Base-by-base conservation (phyloP, 1,140 invertebrate genomes). In the Planococcus citri region DNA sequence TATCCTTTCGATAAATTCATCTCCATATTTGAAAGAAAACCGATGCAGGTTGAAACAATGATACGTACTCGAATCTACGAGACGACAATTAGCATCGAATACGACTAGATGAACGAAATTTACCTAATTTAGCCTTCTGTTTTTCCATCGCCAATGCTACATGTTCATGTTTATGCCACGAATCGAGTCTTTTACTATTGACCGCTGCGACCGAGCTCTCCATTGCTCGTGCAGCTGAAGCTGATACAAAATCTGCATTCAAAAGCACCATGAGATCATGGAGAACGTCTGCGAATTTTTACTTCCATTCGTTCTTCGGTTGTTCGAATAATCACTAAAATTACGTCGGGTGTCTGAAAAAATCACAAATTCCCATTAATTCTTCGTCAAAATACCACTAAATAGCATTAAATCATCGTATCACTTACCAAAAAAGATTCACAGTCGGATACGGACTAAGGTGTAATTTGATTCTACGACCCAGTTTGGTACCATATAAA, bases 91-190 rank as follows among this genome's bases (percentile, higher is more conserved):
- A n/a, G n/a, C n/a, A n/a, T 33, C 29, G 29, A 33, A 33, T 6
- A 33, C 29, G 29, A 6, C 3, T 33, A 33, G 12, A 33, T 33
- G 29, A 12, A 12, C 29, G 29, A 33, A 33, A 33, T n/a, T 58
- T 58, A 58, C 51, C 51, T 58, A 58, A 58, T 84, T 86, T 87
- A 74, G 82, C 82, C 80, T 86, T 86, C 77, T 83, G 83, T 77
- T 86, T 86, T 78, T 87, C 85, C 82, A 86, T 84, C 74, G 85
- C 82, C 82, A 86, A 84, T 17, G 51, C 51, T 77, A 86, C 82
- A 77, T 86, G 84, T 79, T 88, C 85, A 78, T 87, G 85, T 77
- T 85, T 85, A 78, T 86, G 86, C 85, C 85, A 87, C 80, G 84
- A 72, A 51, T 75, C 74, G 12, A 72, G 70, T 41, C 73, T 71